Evolutionary conservation across 1,140 invertebrate species (phyloP).

Genomic region (Drosophila dunni): DNA sequence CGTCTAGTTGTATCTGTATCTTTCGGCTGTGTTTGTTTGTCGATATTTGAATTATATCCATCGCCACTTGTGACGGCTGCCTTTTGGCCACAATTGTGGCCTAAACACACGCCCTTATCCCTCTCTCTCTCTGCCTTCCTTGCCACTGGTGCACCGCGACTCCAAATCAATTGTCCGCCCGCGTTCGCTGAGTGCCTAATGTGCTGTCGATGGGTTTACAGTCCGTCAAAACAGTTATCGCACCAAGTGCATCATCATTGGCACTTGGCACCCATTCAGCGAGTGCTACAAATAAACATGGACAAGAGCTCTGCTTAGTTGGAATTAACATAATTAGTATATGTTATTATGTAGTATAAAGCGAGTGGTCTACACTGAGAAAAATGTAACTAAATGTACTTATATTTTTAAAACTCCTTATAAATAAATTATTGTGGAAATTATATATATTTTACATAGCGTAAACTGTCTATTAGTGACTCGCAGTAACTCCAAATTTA

Average conservation of each 20-base stretch:
- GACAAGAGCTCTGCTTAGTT: constrained; percentile 21
- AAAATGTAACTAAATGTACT: neutral
- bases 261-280: constrained; percentile 49
- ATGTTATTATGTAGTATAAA: neutral
- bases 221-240: constrained; percentile 75
- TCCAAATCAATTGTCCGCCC: constrained; percentile 64
- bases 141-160: neutral
- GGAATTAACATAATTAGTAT: constrained; percentile 37
- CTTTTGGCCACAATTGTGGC: constrained; percentile 76
- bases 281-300: constrained; percentile 39
- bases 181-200: constrained; percentile 67
- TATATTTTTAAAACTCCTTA: no score
- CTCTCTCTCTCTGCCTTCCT: neutral
- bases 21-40: constrained; percentile 64
- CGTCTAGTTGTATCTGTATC: constrained; percentile 53
- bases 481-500: constrained; percentile 31
- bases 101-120: constrained; percentile 12
- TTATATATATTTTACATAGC: no score
- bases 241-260: constrained; percentile 60
- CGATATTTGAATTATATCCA: constrained; percentile 79
- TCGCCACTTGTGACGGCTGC: constrained; percentile 59
- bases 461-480: no score
- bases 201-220: constrained; percentile 80
- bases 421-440: no score
- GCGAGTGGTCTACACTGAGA: neutral